phyloP scores from a whole-genome alignment of 2,113 vertebrate genomes.

The Pseudorasbora parva region DNA sequence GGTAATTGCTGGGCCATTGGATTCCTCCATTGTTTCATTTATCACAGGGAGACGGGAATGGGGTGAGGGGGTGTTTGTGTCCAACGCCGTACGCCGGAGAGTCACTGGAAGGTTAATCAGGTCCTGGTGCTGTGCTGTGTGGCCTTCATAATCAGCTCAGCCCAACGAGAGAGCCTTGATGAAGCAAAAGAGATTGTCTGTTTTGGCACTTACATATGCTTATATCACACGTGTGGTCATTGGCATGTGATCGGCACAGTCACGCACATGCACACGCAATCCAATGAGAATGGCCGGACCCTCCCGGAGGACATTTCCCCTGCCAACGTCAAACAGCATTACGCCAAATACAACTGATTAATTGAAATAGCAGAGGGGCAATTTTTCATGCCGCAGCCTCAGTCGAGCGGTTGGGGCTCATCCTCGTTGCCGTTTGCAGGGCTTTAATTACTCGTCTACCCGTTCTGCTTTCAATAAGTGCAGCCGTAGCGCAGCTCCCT shows the following conservation, averaged over 20 bases:
- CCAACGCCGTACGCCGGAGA: conserved; percentile 82
- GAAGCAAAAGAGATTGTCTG: background rate
- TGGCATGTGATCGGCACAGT: conserved; percentile 70
- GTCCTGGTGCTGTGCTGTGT: conserved; percentile 84
- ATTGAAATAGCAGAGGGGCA: conserved; percentile 79
- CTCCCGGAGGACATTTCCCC: conserved; percentile 79
- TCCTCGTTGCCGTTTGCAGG: conserved; percentile 74
- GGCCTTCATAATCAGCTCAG: conserved; percentile 79
- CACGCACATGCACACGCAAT: conserved; percentile 50
- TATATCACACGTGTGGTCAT: conserved; percentile 14
- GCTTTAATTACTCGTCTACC: conserved; percentile 81
- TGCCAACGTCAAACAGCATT: conserved; percentile 84
- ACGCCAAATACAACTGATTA: conserved; percentile 82
- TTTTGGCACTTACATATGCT: conserved; percentile 5
- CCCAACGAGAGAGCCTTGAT: background rate
- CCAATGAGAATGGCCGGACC: conserved; percentile 74
- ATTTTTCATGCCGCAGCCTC: conserved; percentile 80
- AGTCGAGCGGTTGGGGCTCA: conserved; percentile 74
- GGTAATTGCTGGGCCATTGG: conserved; percentile 99
- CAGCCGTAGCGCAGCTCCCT: conserved; percentile 70
- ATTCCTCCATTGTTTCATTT: conserved; percentile 99
- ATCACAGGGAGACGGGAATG: conserved; percentile 96
- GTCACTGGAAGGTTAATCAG: conserved; percentile 99
- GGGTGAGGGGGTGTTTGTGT: conserved; percentile 90
- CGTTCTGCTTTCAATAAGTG: conserved; percentile 80